phyloP scores from a whole-genome alignment of 2,888 invertebrate genomes.

The Lepidocyrtinus sp. region DNA sequence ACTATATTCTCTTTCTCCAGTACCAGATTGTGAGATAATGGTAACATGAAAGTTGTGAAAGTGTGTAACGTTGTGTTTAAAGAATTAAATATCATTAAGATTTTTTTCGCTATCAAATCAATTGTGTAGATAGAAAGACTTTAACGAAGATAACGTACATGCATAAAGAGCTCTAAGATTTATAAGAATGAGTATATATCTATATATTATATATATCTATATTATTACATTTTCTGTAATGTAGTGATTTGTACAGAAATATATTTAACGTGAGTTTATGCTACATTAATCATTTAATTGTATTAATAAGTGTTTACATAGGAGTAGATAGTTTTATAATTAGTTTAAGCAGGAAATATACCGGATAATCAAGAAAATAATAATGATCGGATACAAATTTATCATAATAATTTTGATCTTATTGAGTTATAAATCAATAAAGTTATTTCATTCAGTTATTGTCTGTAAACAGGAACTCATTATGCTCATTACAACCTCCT shows the following conservation, averaged over 20 bases:
- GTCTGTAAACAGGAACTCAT: too few species aligned
- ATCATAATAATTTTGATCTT: not conserved
- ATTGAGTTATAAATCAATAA: not conserved
- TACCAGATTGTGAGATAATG: not conserved
- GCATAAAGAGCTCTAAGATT: slow-evolving; percentile 6
- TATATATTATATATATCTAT: not conserved
- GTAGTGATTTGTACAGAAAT: slow-evolving; percentile 10
- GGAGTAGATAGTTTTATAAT: too few species aligned
- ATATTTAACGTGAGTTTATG: not conserved
- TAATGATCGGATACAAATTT: not conserved
- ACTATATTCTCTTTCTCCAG: not conserved
- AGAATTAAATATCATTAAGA: too few species aligned
- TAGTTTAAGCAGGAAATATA: slow-evolving; percentile 3
- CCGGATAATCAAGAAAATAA: slow-evolving; percentile 9
- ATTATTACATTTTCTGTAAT: not conserved
- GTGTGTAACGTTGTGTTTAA: too few species aligned
- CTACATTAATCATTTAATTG: not conserved
- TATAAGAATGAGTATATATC: slow-evolving; percentile 17
- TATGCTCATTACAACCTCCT: too few species aligned
- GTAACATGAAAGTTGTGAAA: not conserved
- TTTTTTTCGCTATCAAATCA: too few species aligned
- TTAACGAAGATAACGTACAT: not conserved
- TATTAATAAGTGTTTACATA: not conserved
- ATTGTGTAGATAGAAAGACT: too few species aligned
- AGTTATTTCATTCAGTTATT: not conserved